These are phyloP conservation scores for human (Homo sapiens) DNA, from an alignment of 2,113 vertebrate genomes.

Conservation along the genomic window DNA sequence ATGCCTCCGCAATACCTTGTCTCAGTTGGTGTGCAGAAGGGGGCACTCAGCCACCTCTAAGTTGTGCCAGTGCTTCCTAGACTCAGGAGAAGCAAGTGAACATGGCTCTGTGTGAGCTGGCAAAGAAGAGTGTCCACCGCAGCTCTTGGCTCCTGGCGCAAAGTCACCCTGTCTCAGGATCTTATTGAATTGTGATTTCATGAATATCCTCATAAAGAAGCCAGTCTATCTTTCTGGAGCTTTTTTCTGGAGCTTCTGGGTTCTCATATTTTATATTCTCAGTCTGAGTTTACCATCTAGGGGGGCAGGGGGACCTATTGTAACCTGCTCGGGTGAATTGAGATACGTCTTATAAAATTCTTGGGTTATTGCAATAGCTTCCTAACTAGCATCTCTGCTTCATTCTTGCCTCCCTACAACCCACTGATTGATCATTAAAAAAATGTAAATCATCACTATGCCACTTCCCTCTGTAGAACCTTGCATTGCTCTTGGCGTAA, in stretches of 20 bases:
- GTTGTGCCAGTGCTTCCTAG: neutral
- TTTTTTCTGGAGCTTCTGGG: neutral
- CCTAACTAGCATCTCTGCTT: neutral
- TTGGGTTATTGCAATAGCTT: neutral
- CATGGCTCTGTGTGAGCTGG: neutral
- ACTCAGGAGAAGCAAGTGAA: neutral
- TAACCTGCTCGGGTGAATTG: neutral
- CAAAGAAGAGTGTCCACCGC: neutral
- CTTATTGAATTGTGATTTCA: neutral
- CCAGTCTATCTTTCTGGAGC: neutral
- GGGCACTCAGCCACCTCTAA: too few species aligned
- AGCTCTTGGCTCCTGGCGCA: neutral
- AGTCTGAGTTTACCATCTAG: neutral
- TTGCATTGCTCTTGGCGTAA: fast-evolving
- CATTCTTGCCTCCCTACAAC: neutral
- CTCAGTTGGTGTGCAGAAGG: too few species aligned
- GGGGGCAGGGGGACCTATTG: neutral
- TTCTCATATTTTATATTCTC: neutral
- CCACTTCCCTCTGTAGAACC: neutral
- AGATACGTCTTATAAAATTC: neutral
- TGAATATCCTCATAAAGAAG: neutral
- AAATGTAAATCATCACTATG: neutral
- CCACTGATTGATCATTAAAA: neutral
- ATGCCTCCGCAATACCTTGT: fast-evolving
- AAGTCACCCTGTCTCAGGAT: neutral